Conservation (phyloP, 2,888 invertebrate genomes). For the Sisyra terminalis region DNA sequence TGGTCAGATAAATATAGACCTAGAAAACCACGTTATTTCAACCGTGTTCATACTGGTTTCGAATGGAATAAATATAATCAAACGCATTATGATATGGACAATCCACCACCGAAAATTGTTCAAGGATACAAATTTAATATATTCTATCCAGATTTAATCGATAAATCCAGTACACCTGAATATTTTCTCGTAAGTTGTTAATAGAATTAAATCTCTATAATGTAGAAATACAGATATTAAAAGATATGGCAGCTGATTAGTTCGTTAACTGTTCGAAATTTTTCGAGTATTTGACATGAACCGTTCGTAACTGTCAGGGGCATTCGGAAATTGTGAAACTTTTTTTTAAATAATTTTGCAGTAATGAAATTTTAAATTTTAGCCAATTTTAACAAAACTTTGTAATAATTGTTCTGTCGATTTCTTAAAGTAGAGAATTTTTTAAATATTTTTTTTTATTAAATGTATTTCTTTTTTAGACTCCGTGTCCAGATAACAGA, state of each 20-base stretch:
- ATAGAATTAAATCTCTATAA: not conserved
- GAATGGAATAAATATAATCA: slow-evolving; percentile 99
- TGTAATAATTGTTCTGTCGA: no score
- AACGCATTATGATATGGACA: slow-evolving; percentile 99
- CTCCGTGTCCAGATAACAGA: slow-evolving; percentile 75
- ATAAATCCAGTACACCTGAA: slow-evolving; percentile 80
- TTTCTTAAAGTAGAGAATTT: no score
- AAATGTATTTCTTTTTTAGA: slow-evolving; percentile 34
- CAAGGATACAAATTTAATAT: slow-evolving; percentile 99
- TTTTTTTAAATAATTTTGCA: no score
- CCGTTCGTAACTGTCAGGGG: no score
- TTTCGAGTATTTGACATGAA: no score
- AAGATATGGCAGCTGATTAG: no score
- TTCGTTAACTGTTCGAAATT: no score
- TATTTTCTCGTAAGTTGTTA: slow-evolving; percentile 60
- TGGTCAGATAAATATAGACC: slow-evolving; percentile 99
- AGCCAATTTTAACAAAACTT: no score
- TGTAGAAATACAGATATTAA: not conserved
- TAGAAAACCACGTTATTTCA: slow-evolving; percentile 94
- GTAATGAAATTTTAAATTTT: no score
- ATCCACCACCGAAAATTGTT: slow-evolving; percentile 99
- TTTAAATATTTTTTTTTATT: not conserved
- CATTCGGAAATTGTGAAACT: no score
- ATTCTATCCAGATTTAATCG: slow-evolving; percentile 97
- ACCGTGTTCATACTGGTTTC: slow-evolving; percentile 90